Evolutionary conservation across 2,797 vertebrate genomes (phyloP), one percentile per base, ranked within the genome.

Genomic region (Danio kyathit): DNA sequence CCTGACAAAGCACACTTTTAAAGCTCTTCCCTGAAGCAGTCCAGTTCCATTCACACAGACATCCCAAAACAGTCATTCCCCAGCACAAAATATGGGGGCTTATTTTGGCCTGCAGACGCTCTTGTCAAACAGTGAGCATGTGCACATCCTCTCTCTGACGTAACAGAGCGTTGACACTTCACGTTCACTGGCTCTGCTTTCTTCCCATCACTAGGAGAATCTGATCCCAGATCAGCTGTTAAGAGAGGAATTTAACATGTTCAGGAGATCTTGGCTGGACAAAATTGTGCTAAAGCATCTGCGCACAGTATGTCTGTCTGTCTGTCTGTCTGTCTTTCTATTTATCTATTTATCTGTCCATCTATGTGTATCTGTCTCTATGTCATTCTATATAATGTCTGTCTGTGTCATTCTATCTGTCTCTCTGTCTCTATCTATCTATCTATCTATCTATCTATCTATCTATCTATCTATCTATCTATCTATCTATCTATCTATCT

Each of bases 121-220:
- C 40, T 74, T 82, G 73, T 86, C 82, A 82, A 71, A 10, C 48
- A 67, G 54, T 79, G 71, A 86, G 78, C 54, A 10, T 76, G 67
- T 70, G 75, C 85, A 83, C 52, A 82, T 83, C 83, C 82, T 44
- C 70, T 48, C 60, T 67, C 40, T 59, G 66, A 56, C 40, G 57
- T 63, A 69, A 80, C 74, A 29, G 52, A 14, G 10, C 49, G 21
- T 43, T 67, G 41, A 82, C 73, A 71, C 69, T 44, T 74, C 63
- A 60, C 59, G 21, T 70, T 71, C 73, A n/a, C 29, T 29, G 29
- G 29, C 3, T 29, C 29, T 29, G 29, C 29, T 29, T 29, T 29
- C 29, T 3, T 29, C 29, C 29, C 29, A 29, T 29, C 29, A 29
- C 29, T 43, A 3, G 2, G 19, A 74, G 16, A 75, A 64, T 43